These are phyloP conservation scores for Chromoteleia sp. DNA, from an alignment of 2,888 invertebrate species.

Conservation along the genomic window DNA sequence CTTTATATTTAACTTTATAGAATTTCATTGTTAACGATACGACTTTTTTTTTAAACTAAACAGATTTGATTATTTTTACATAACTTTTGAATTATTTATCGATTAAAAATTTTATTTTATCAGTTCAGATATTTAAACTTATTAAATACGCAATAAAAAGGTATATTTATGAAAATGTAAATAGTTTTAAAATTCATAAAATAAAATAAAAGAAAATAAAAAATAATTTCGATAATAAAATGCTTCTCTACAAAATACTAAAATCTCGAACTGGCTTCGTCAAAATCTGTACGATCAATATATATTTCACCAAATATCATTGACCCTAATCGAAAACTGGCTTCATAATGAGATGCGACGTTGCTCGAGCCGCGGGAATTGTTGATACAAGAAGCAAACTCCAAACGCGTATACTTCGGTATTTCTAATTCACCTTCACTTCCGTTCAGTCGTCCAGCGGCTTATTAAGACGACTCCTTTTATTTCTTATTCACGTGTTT, in stretches of 20 bases:
- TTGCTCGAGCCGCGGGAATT: conserved; percentile 37
- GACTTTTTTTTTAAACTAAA: too few relatives aligned
- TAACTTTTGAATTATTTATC: background rate
- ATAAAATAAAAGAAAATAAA: background rate
- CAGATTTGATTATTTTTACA: background rate
- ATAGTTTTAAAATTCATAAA: conserved; percentile 2
- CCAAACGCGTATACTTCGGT: conserved; percentile 18
- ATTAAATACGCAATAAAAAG: background rate
- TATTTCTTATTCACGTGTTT: background rate
- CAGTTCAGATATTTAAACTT: background rate
- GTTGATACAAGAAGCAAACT: conserved; percentile 45
- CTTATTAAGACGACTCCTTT: conserved; percentile 26
- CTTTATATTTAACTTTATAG: conserved; percentile 18
- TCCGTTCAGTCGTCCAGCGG: conserved; percentile 30
- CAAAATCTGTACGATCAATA: conserved; percentile 55
- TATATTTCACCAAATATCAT: conserved; percentile 45
- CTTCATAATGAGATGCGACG: conserved; percentile 67
- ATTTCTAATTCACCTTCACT: conserved; percentile 52
- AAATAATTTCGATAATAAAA: conserved; percentile 7
- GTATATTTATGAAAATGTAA: background rate
- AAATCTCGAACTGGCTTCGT: conserved; percentile 34
- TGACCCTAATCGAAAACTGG: conserved; percentile 66
- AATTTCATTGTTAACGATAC: conserved; percentile 8
- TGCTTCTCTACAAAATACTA: background rate
- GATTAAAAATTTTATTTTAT: too few relatives aligned